These are phyloP conservation scores for Dinoponera quadriceps DNA, from an alignment of 1,140 invertebrate species.

Conservation along the genomic window DNA sequence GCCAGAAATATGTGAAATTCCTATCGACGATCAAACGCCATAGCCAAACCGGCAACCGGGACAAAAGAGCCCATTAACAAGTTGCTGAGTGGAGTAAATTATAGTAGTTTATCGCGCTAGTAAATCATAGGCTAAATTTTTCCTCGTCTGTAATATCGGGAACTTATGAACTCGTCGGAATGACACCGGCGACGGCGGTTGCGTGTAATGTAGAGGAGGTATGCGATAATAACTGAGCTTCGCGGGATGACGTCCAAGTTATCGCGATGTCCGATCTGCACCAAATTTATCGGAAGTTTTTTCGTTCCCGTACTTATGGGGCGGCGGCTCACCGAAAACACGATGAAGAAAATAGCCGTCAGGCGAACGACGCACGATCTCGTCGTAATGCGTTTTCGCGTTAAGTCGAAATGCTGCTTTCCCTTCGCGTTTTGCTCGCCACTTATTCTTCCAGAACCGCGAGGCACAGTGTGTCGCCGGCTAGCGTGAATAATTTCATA, in stretches of 20 bases:
- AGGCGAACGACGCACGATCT: constrained; percentile 22
- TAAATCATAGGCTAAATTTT: not conserved
- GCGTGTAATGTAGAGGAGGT: not conserved
- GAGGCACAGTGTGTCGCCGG: constrained; percentile 52
- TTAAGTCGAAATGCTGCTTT: constrained; percentile 3
- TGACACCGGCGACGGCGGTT: not conserved
- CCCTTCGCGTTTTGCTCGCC: constrained; percentile 35
- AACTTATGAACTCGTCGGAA: not conserved
- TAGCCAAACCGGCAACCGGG: no score
- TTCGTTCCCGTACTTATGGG: not conserved
- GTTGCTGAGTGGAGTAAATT: no score
- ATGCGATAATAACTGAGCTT: constrained; percentile 12
- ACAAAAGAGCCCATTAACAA: no score
- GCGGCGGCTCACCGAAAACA: constrained; percentile 12
- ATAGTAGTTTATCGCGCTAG: no score
- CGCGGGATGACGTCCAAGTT: not conserved
- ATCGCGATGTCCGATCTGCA: not conserved
- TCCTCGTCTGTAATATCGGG: not conserved
- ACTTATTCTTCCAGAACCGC: constrained; percentile 56
- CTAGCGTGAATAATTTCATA: constrained; percentile 54
- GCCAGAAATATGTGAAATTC: no score
- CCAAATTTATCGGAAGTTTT: constrained; percentile 7
- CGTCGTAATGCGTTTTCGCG: constrained; percentile 1
- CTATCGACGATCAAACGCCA: no score
- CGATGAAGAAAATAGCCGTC: constrained; percentile 31